Conservation (phyloP, 2,797 vertebrate genomes). For the Acanthis flammea region DNA sequence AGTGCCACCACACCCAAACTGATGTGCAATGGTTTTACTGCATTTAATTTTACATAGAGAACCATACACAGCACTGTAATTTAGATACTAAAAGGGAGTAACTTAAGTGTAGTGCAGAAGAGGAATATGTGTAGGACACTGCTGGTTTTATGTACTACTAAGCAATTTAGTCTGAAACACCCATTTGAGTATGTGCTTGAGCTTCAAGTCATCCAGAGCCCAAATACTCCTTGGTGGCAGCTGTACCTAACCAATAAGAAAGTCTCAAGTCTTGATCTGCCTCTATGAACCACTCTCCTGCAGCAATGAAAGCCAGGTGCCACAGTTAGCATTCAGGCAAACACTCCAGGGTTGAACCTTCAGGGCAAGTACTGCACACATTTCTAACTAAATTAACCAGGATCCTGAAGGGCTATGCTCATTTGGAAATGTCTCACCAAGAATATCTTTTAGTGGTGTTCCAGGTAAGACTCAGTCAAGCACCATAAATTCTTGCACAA, state of each 20-base stretch:
- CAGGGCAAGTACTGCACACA: not conserved
- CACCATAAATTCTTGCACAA: not conserved
- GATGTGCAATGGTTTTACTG: not conserved
- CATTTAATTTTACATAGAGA: not conserved
- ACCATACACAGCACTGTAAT: not conserved
- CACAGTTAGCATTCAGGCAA: accelerated
- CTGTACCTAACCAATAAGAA: not conserved
- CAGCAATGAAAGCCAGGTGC: not conserved
- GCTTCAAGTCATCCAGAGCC: not conserved
- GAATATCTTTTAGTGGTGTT: not conserved
- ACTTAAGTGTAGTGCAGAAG: not conserved
- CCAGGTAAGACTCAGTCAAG: not conserved
- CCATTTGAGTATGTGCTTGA: not conserved
- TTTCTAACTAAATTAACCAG: not conserved
- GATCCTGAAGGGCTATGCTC: not conserved
- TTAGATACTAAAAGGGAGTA: not conserved
- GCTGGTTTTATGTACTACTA: not conserved
- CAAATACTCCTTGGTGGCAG: not conserved
- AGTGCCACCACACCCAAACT: not conserved
- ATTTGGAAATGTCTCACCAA: not conserved
- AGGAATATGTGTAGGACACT: not conserved
- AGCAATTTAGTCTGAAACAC: not conserved
- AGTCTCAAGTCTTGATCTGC: not conserved
- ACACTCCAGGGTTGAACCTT: not conserved
- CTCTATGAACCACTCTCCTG: not conserved